Evolutionary conservation across 2,797 vertebrate species (phyloP).

Genomic region (Tapirus indicus): DNA sequence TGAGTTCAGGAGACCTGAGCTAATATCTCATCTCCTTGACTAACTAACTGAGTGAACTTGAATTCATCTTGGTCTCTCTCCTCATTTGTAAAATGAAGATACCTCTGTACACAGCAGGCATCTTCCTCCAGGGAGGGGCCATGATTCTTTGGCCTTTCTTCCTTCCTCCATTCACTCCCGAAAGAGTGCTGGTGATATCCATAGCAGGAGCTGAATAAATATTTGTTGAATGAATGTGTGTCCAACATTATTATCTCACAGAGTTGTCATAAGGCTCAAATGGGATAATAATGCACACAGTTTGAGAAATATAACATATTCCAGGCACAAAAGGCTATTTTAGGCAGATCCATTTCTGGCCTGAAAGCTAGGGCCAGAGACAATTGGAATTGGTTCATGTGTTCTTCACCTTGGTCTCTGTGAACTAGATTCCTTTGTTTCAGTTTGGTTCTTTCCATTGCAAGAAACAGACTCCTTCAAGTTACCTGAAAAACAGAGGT

Average conservation of each 20-base stretch:
- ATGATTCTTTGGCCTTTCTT: neutral
- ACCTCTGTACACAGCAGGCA: neutral
- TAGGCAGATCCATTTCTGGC: neutral
- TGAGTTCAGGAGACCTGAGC: neutral
- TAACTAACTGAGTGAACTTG: neutral
- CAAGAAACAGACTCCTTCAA: neutral
- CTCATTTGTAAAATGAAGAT: neutral
- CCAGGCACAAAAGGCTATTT: neutral
- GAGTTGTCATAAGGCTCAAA: neutral
- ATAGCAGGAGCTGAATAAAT: neutral
- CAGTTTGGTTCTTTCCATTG: neutral
- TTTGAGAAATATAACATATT: neutral
- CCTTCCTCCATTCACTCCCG: neutral
- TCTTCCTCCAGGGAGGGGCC: neutral
- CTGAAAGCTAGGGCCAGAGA: neutral
- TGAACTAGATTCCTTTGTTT: conserved; percentile 32
- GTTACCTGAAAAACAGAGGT: neutral
- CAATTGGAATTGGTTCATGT: neutral
- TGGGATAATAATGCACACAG: neutral
- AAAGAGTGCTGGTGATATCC: neutral
- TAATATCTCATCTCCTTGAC: neutral
- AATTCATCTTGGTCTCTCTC: neutral
- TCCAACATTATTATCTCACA: neutral
- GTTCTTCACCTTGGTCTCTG: neutral
- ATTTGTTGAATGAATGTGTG: conserved; percentile 33